Conservation (phyloP, 2,888 invertebrate species). For the Pyralis farinalis region DNA sequence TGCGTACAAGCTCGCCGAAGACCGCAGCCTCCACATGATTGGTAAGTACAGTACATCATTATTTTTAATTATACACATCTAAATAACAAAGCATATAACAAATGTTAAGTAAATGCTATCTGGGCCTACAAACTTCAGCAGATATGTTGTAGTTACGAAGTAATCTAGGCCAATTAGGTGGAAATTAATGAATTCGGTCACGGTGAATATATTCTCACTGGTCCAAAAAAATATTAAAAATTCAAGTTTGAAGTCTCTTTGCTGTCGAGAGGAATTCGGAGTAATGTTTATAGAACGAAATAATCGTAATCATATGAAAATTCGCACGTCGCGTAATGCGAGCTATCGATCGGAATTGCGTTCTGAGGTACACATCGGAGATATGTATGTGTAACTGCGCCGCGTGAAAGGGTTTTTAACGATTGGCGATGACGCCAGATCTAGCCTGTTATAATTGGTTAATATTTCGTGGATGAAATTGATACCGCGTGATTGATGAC, state of each 20-base stretch:
- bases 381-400: slow-evolving; percentile 16
- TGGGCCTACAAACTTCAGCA: background rate
- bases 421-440: slow-evolving; percentile 42
- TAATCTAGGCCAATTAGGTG: slow-evolving; percentile 2
- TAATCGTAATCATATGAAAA: slow-evolving; percentile 1
- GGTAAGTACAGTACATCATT: slow-evolving; percentile 62
- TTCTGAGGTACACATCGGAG: slow-evolving; percentile 10
- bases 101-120: background rate
- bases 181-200: slow-evolving; percentile 8
- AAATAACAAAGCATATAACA: background rate
- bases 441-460: slow-evolving; percentile 60
- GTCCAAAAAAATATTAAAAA: slow-evolving; percentile 7
- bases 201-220: slow-evolving; percentile 7
- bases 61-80: background rate
- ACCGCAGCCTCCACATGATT: slow-evolving; percentile 80
- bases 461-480: slow-evolving; percentile 61
- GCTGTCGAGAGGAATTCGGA: slow-evolving; percentile 1
- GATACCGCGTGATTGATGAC: slow-evolving; percentile 74
- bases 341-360: slow-evolving; percentile 15
- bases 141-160: background rate
- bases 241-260: slow-evolving; percentile 9
- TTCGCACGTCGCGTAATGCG: slow-evolving; percentile 10
- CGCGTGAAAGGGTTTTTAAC: slow-evolving; percentile 46
- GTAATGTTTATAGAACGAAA: slow-evolving; percentile 3
- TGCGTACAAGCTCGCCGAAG: slow-evolving; percentile 80